Evolutionary conservation across 1,140 invertebrate species (phyloP), one percentile per base, ranked within the genome.

Genomic region (Caenorhabditis latens): DNA sequence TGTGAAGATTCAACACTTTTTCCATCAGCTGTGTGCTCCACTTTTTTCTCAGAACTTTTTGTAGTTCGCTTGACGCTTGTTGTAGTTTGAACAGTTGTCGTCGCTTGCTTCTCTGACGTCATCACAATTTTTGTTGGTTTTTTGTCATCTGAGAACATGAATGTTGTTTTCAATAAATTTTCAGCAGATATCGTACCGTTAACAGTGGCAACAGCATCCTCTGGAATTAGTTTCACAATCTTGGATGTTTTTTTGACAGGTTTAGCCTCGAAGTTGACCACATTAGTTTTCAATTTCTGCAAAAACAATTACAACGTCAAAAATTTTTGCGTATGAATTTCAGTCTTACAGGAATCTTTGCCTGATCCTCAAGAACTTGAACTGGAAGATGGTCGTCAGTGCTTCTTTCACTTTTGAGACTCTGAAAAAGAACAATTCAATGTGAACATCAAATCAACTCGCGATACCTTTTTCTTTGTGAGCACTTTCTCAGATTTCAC

Each of bases 51-150:
- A 13, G 86, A 79, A 43, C 48, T 63, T 8, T 71, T 79, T 50
- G 82, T 46, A 21, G 75, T 86, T 65, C 46, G 46, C 40, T 65
- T 83, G 55, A 84, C 82, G 50, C 82, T 86, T 46, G 86, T 86
- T 48, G 86, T 86, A 24, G 86, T 86, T 43, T 71, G 57, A 61
- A 71, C 71, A 42, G 86, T 86, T 57, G 86, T 86, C n/a, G 86
- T 86, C 8, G 86, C 57, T 43, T 58, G 43, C 57, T 84, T 86
- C 58, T 86, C 86, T 57, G 86, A 48, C 40, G 57, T 83, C 75
- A 86, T 83, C 55, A 48, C 71, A 9, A 86, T 83, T 43, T 79
- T 43, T 63, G 42, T 48, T 53, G 79, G 2, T 14, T 58, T 84
- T 7, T 84, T 84, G 7, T 84, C 83, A 19, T 65, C 58, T 84